Percentiles rank a stretch among this genome's conserved stretches.
phyloP scores from a whole-genome alignment of 2,113 vertebrate genomes.

The Salvator merianae region DNA sequence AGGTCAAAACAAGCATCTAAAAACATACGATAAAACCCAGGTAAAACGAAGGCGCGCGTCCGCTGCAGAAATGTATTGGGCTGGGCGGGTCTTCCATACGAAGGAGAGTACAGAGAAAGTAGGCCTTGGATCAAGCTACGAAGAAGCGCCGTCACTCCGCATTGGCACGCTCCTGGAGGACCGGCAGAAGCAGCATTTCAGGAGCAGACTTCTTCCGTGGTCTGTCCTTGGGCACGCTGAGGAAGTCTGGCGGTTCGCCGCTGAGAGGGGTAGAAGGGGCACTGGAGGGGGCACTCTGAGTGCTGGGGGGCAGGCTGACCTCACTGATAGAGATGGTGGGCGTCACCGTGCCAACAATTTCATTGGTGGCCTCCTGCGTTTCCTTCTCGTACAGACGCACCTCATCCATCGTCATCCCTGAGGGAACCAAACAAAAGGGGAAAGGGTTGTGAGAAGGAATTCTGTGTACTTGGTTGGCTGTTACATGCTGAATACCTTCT shows the following conservation, averaged over 20 bases:
- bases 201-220: slow-evolving; percentile 73
- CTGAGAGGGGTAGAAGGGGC: slow-evolving; percentile 70
- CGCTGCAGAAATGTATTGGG: fast-evolving
- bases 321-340: slow-evolving; percentile 69
- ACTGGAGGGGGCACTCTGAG: slow-evolving; percentile 65
- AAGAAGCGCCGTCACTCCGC: slow-evolving; percentile 39
- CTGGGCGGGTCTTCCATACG: too few species aligned
- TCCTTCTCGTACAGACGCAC: slow-evolving; percentile 74
- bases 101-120: too few species aligned
- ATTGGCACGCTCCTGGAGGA: slow-evolving; percentile 56
- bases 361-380: slow-evolving; percentile 77
- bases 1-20: neutral
- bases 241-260: slow-evolving; percentile 73
- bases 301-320: slow-evolving; percentile 45
- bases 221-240: slow-evolving; percentile 67
- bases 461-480: too few species aligned
- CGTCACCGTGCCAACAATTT: slow-evolving; percentile 70
- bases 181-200: slow-evolving; percentile 68
- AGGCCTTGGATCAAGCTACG: fast-evolving
- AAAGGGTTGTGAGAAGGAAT: neutral
- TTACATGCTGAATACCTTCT: too few species aligned
- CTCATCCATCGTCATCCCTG: slow-evolving; percentile 79
- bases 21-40: neutral
- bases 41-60: too few species aligned
- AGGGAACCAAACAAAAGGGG: neutral